Percentiles rank a stretch among this genome's conserved stretches.
These are phyloP conservation scores for Nephotettix cincticeps DNA, from an alignment of 1,140 invertebrate genomes.

Conservation along the genomic window DNA sequence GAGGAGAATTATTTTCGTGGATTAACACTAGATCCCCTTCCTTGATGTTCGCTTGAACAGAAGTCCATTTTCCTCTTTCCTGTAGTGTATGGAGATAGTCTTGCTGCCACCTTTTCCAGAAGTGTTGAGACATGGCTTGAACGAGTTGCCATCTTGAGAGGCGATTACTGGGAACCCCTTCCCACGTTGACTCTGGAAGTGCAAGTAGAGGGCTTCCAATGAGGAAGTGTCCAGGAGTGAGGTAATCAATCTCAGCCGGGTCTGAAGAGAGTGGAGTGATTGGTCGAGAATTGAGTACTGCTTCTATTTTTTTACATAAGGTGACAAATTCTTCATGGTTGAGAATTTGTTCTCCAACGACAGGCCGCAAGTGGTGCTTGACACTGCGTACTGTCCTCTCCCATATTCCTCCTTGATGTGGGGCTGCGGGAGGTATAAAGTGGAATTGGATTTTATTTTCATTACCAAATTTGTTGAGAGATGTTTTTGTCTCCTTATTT, in stretches of 20 bases:
- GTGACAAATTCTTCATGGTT: slow-evolving; percentile 46
- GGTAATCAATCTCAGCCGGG: slow-evolving; percentile 27
- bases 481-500: neutral
- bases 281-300: slow-evolving; percentile 40
- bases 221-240: slow-evolving; percentile 42
- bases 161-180: slow-evolving; percentile 28
- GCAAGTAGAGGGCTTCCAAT: slow-evolving; percentile 38
- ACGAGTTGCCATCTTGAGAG: slow-evolving; percentile 36
- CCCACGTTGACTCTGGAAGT: slow-evolving; percentile 30
- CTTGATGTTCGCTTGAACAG: slow-evolving; percentile 13
- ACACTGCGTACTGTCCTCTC: slow-evolving; percentile 41
- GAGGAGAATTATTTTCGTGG: slow-evolving; percentile 7
- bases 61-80: slow-evolving; percentile 39
- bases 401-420: slow-evolving; percentile 48
- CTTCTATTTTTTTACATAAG: slow-evolving; percentile 28
- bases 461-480: neutral
- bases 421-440: slow-evolving; percentile 46
- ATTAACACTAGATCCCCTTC: slow-evolving; percentile 36
- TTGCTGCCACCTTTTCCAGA: slow-evolving; percentile 45
- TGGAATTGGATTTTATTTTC: too few relatives aligned
- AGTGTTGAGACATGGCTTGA: slow-evolving; percentile 36
- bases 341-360: slow-evolving; percentile 25
- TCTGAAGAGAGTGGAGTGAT: slow-evolving; percentile 31
- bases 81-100: slow-evolving; percentile 44
- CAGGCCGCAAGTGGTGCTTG: slow-evolving; percentile 36